Conservation (phyloP, 2,888 invertebrate genomes). For the Sphinx pinastri region DNA sequence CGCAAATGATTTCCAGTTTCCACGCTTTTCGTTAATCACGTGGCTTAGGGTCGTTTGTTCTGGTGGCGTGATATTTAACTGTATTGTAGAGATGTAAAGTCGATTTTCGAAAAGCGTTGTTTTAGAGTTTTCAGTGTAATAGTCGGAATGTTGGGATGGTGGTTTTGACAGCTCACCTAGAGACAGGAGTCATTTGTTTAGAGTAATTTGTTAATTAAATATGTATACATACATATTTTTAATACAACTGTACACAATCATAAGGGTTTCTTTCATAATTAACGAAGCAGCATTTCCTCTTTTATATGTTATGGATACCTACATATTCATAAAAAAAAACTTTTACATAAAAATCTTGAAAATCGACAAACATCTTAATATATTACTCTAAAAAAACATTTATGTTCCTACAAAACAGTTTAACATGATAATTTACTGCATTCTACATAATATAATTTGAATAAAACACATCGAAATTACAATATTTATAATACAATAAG, state of each 20-base stretch:
- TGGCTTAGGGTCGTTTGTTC: constrained; percentile 57
- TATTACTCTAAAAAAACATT: background rate
- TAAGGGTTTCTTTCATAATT: too few species aligned
- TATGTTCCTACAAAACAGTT: background rate
- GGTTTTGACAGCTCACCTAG: constrained; percentile 6
- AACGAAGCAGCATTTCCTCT: too few species aligned
- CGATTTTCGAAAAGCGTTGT: background rate
- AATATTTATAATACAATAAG: constrained; percentile 33
- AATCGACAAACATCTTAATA: background rate
- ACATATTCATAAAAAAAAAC: too few species aligned
- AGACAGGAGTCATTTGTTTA: background rate
- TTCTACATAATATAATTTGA: background rate
- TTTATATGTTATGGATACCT: too few species aligned
- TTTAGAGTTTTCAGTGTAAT: constrained; percentile 8
- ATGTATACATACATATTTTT: background rate
- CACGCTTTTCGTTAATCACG: constrained; percentile 74
- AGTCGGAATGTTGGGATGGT: background rate
- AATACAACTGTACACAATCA: too few species aligned
- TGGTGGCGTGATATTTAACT: constrained; percentile 1
- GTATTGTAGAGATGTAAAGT: constrained; percentile 6
- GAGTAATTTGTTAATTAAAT: too few species aligned
- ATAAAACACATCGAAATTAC: constrained; percentile 14
- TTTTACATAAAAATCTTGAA: too few species aligned
- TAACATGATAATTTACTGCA: background rate
- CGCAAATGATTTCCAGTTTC: constrained; percentile 82